These are phyloP conservation scores for Synaphobranchus kaupii DNA, from an alignment of 2,797 vertebrate species.

Conservation along the genomic window DNA sequence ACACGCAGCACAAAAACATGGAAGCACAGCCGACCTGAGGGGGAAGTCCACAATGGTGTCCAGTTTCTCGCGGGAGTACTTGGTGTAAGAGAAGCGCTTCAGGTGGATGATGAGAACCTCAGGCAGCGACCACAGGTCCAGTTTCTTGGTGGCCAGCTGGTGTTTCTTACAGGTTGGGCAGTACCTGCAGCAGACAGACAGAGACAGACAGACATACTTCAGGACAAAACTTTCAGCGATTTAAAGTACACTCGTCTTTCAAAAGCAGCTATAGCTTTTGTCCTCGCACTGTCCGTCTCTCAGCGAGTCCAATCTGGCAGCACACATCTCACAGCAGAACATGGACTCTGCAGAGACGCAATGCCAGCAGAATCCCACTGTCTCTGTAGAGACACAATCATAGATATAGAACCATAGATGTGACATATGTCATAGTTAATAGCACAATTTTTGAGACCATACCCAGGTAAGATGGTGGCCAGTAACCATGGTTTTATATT, in stretches of 20 bases:
- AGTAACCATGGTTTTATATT: too few relatives aligned
- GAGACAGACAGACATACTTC: background rate
- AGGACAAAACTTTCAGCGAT: background rate
- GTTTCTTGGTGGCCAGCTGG: slow-evolving; percentile 87
- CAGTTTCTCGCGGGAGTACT: slow-evolving; percentile 85
- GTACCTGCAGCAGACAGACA: slow-evolving; percentile 69
- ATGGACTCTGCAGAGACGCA: background rate
- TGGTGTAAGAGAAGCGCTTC: slow-evolving; percentile 87
- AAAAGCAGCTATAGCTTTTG: too few relatives aligned
- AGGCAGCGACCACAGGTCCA: slow-evolving; percentile 86
- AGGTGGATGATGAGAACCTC: slow-evolving; percentile 88
- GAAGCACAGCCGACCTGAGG: slow-evolving; percentile 68
- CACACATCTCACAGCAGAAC: too few relatives aligned
- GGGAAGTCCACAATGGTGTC: slow-evolving; percentile 87
- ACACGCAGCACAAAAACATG: background rate
- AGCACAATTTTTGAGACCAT: too few relatives aligned
- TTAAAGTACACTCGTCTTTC: background rate
- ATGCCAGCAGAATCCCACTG: background rate
- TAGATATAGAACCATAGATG: too few relatives aligned
- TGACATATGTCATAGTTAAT: too few relatives aligned
- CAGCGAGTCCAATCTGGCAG: too few relatives aligned
- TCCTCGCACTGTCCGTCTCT: too few relatives aligned
- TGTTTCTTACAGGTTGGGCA: slow-evolving; percentile 86
- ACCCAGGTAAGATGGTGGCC: too few relatives aligned
- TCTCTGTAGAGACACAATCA: background rate